Percentiles rank a stretch among this genome's conserved stretches.
Conservation (phyloP, 2,113 vertebrate genomes). For the Centropus bengalensis region DNA sequence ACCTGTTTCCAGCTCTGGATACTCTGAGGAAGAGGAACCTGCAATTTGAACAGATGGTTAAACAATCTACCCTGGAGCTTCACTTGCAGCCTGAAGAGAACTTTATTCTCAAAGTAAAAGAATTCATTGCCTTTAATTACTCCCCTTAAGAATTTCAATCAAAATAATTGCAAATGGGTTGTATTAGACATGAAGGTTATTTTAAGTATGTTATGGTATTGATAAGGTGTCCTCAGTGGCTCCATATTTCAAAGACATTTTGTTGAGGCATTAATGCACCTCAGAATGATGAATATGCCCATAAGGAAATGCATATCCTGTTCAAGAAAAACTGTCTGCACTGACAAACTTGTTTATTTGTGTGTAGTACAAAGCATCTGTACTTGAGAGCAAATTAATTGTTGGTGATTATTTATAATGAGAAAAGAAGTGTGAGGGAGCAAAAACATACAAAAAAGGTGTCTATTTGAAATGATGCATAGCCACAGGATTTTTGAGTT, state of each 20-base stretch:
- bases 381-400: neutral
- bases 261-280: neutral
- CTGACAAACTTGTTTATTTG: neutral
- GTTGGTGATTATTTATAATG: neutral
- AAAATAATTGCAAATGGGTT: slow-evolving; percentile 14
- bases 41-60: slow-evolving; percentile 83
- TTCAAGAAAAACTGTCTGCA: neutral
- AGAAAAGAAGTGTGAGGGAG: neutral
- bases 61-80: slow-evolving; percentile 82
- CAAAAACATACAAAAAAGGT: neutral
- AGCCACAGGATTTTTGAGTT: neutral
- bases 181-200: slow-evolving; percentile 12
- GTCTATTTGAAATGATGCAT: neutral
- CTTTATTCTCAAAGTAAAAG: slow-evolving; percentile 86
- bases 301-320: fast-evolving
- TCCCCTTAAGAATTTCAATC: neutral
- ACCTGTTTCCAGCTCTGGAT: slow-evolving; percentile 87
- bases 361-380: neutral
- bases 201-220: neutral
- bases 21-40: slow-evolving; percentile 77
- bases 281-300: neutral
- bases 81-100: slow-evolving; percentile 85
- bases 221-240: neutral
- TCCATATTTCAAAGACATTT: neutral
- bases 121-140: slow-evolving; percentile 14